Evolutionary conservation across 2,113 vertebrate genomes (phyloP).

Genomic region (Gobius niger): DNA sequence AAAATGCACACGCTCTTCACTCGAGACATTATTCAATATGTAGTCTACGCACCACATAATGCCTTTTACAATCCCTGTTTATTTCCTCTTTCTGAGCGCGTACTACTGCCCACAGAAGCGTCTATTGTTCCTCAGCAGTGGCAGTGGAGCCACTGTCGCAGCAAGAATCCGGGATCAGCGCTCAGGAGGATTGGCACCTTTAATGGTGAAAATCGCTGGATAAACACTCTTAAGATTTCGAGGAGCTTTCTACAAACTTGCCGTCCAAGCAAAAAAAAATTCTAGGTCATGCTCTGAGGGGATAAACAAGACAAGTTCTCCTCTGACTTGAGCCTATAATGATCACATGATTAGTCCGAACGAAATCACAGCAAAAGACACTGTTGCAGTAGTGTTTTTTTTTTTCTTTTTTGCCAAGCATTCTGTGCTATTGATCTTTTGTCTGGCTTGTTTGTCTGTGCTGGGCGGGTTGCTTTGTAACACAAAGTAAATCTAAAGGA

Average conservation of each 20-base stretch:
- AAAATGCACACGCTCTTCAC: background rate
- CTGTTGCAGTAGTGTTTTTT: constrained; percentile 11
- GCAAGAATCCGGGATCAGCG: constrained; percentile 45
- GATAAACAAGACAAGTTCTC: constrained; percentile 13
- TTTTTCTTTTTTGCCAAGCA: background rate
- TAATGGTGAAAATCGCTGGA: constrained; percentile 53
- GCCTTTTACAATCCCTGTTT: constrained; percentile 25
- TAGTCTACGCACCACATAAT: background rate
- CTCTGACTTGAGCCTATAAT: background rate
- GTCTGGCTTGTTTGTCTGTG: constrained; percentile 9
- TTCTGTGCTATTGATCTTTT: constrained; percentile 26
- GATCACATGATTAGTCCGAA: constrained; percentile 33
- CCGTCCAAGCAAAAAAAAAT: constrained; percentile 35
- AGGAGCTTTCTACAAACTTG: constrained; percentile 50
- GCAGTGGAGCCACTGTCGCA: constrained; percentile 37
- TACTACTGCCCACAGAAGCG: constrained; percentile 30
- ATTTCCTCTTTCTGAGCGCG: constrained; percentile 5
- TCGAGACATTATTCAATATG: background rate
- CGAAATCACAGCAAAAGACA: constrained; percentile 13
- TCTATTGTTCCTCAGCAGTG: constrained; percentile 41
- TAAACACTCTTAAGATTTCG: constrained; percentile 56
- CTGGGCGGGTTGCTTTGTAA: background rate
- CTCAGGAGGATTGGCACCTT: constrained; percentile 39
- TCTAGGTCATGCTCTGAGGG: constrained; percentile 28
- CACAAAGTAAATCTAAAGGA: constrained; percentile 9